Conservation (phyloP, 2,797 vertebrate genomes). For the Alcedo quadribrachys region DNA sequence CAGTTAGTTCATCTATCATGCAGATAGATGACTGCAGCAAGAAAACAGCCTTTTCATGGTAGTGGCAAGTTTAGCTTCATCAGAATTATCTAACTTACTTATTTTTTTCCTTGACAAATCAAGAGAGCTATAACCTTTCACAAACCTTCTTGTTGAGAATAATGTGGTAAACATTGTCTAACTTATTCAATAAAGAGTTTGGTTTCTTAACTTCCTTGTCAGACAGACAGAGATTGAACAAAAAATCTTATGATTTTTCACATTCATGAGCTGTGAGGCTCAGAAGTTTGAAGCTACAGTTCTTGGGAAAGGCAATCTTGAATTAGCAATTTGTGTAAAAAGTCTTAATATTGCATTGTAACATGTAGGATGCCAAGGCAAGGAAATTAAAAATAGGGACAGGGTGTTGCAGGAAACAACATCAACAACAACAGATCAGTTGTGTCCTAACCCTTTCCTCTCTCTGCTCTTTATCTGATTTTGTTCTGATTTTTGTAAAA, state of each 20-base stretch:
- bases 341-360: neutral
- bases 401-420: neutral
- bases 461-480: neutral
- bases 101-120: neutral
- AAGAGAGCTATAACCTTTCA: neutral
- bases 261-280: neutral
- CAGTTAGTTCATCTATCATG: neutral
- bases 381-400: neutral
- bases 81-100: neutral
- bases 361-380: neutral
- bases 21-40: neutral
- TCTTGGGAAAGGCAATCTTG: neutral
- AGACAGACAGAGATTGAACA: neutral
- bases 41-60: neutral
- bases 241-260: neutral
- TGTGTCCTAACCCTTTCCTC: neutral
- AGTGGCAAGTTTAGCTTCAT: neutral
- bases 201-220: neutral
- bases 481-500: neutral
- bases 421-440: neutral
- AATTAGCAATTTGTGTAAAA: neutral
- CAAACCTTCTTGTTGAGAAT: neutral
- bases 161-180: accelerated
- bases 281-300: neutral
- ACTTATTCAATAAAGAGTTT: neutral